Base-by-base conservation (phyloP, 2,888 invertebrate species). In the Nemurella pictetii region DNA sequence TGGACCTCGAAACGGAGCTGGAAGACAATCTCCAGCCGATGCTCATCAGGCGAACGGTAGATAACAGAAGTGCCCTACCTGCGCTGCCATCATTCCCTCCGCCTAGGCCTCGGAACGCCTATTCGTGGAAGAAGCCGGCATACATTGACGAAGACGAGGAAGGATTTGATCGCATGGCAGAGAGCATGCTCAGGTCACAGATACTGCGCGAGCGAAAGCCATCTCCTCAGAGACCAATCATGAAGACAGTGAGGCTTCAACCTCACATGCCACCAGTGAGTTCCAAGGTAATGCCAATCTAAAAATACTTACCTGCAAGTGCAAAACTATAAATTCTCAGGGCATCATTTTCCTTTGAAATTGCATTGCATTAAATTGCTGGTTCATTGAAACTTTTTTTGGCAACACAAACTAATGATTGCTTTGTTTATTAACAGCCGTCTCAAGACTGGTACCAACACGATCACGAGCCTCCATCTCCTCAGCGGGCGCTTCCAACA, bases 71-170 rank as follows among this genome's bases (percentile, higher is more conserved):
- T 84, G 89, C 90, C 12, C 87, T 88, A 82, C 88, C 89, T 35
- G 32, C 32, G 0, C 90, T 90, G 77, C 90, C 89, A 73, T 87
- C 87, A 88, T 90, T 86, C 89, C 89, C 85, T 87, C 89, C 27
- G 85, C 89, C 12, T 87, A 89, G 26, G 28, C 74, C 81, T 25
- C 83, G 84, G 29, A 83, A 80, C 29, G 88, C 89, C 2, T 90
- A 89, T 78, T 89, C 89, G 15, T 91, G 90, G 91, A 89, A 89
- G 28, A 90, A 89, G 74, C 88, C 89, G 35, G 80, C 80, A 35
- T 26, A 83, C 9, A 35, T 81, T 28, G 85, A 85, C 72, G 74
- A 35, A 20, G 73, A 73, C 0, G 85, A 83, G 0, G 85, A 85
- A 2, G 27, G 9, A 1, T 85, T 83, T 28, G 55, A 36, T 5